phyloP scores from a whole-genome alignment of 1,140 invertebrate species.

The Pseudomyrmex gracilis region DNA sequence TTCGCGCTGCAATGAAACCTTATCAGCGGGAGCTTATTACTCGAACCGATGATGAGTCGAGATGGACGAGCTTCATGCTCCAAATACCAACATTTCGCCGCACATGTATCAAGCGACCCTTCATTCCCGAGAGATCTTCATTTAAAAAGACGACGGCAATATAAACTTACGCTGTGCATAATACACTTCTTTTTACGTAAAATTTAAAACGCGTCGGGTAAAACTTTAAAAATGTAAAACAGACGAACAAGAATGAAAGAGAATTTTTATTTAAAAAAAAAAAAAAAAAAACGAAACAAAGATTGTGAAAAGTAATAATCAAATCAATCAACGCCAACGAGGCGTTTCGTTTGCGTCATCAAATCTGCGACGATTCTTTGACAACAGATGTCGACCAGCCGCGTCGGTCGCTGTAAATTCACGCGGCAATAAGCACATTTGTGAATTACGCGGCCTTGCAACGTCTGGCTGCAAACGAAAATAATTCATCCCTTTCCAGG shows the following conservation, averaged over 20 bases:
- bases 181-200: not conserved
- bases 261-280: not conserved
- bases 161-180: not conserved
- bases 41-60: conserved; percentile 27
- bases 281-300: not conserved
- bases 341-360: not conserved
- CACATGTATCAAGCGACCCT: not conserved
- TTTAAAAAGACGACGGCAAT: not conserved
- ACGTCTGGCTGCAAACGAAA: conserved; percentile 26
- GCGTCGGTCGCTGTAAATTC: conserved; percentile 24
- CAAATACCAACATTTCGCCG: conserved; percentile 18
- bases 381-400: conserved; percentile 21
- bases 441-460: conserved; percentile 33
- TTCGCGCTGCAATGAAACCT: conserved; percentile 34
- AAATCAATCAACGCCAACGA: not conserved
- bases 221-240: too few relatives aligned
- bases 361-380: not conserved
- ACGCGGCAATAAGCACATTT: conserved; percentile 15
- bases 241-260: not conserved
- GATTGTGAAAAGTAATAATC: not conserved
- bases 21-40: conserved; percentile 49
- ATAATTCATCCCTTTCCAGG: conserved; percentile 30
- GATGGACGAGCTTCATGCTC: conserved; percentile 24
- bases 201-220: not conserved
- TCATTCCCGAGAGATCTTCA: not conserved